Evolutionary conservation across 1,140 invertebrate species (phyloP), one percentile per base, ranked within the genome.

Genomic region (Xylocopa sonorina): DNA sequence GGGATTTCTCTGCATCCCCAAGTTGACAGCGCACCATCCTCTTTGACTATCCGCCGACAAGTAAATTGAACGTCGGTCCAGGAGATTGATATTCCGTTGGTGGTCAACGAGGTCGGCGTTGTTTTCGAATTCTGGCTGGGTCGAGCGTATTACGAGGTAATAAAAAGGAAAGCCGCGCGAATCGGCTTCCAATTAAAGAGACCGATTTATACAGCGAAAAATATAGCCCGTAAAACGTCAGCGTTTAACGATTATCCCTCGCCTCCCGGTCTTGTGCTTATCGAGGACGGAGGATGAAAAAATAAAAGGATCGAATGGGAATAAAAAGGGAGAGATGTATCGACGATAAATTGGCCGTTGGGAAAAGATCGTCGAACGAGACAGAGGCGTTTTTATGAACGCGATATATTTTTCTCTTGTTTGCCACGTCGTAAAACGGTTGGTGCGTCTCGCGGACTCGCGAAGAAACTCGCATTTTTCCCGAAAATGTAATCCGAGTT

Each of bases 221-320:
- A 84, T 84, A 84, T 78, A 57, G 69, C 32, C 24, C 60, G 62
- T 85, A 84, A 85, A 85, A 75, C 53, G 50, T 84, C 78, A 58
- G 69, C 64, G 38, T 48, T 85, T 81, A 81, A 81, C 41, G 78
- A 81, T 66, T 41, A 68, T 75, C 41, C 60, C 41, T 60, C 12
- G 50, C 34, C 50, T 64, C 18, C 60, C 29, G 57, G 21, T 53
- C 48, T 77, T 50, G n/a, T 55, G 2, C 29, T 38, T 29, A 3
- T 12, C 68, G 24, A 41, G 16, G 51, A 55, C 60, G 5, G 24
- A n/a, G 14, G 21, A 69, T 21, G 46, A 21, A 27, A 50, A 6
- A 43, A 18, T 16, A 27, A 24, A 0, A 14, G 0, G 9, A 60
- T 34, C 21, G n/a, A 12, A 38, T 32, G 32, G 2, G 14, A 18